phyloP scores from a whole-genome alignment of 2,113 vertebrate genomes.

The Microcebus murinus region DNA sequence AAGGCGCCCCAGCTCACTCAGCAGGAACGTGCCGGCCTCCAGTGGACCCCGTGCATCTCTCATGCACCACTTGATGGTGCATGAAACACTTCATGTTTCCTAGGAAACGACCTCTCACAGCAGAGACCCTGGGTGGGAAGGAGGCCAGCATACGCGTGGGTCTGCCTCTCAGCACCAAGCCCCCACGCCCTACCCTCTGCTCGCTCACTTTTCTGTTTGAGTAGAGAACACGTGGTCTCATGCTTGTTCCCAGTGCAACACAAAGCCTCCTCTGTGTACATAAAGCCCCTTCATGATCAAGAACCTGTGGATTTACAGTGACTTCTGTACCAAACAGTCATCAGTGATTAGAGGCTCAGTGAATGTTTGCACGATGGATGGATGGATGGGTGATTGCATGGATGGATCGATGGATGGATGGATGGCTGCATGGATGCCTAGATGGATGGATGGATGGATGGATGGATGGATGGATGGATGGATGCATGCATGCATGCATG shows the following conservation, averaged over 20 bases:
- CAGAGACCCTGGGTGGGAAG: background rate
- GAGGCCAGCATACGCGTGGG: too few relatives aligned
- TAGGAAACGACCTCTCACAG: background rate
- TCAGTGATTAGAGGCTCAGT: background rate
- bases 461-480: background rate
- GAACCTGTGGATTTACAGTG: background rate
- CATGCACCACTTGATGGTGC: background rate
- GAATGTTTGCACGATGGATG: background rate
- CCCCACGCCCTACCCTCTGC: background rate
- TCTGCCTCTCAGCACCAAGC: background rate
- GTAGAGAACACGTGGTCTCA: background rate
- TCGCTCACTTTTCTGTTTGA: background rate
- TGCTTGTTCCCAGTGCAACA: background rate
- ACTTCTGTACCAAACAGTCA: background rate
- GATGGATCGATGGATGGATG: too few relatives aligned
- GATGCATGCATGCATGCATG: fast-evolving
- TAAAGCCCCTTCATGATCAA: background rate
- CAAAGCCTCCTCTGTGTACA: background rate
- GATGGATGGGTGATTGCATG: background rate
- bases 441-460: background rate
- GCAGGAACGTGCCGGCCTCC: fast-evolving
- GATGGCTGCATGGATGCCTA: background rate
- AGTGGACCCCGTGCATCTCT: background rate
- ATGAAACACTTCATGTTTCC: too few relatives aligned
- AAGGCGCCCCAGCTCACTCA: background rate